Evolutionary conservation across 2,797 vertebrate species (phyloP), one percentile per base, ranked within the genome.

Genomic region (Poliocrania exsul): DNA sequence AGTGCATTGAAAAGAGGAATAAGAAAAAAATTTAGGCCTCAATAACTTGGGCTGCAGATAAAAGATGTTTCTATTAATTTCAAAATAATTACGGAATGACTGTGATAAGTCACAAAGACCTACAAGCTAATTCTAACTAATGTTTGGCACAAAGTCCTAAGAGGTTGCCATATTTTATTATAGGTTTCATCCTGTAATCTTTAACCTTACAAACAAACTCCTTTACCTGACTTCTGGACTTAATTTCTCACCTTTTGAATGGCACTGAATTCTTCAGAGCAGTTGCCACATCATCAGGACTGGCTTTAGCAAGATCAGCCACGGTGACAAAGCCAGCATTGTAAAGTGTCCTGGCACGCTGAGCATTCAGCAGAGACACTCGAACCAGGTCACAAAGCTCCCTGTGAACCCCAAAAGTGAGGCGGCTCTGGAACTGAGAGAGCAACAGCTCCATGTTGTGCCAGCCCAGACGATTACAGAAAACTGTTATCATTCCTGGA

Each of bases 401-500:
- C 86, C 99, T 98, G 67, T 99, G 99, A 72, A 99, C 98, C 28
- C 99, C 99, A 54, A 99, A 99, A n/a, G 98, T 99, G 81, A 99
- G 98, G 44, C 99, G 98, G 92, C 99, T 99, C 98, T 99, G 99
- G 97, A 99, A 99, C 96, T 99, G 99, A 28, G 99, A 99, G 56
- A 99, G 97, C 31, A 99, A 96, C 44, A 99, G 95, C 94, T 99
- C 99, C 98, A 99, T 98, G 96, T 99, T 99, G 98, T 99, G 98
- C 99, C 99, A 99, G 58, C 99, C 99, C 81, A 99, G 98, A 10
- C 98, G 98, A 90, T 98, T 99, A 97, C 98, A 99, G 98, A 99
- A 99, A 86, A 99, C 98, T 0, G 98, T 99, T 66, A 99, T 97
- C 99, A 99, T 99, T 70, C 99, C 99, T 99, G 96, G 51, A 97